Evolutionary conservation across 2,888 invertebrate genomes (phyloP), one percentile per base, ranked within the genome.

Genomic region (Chydorus sphaericus): DNA sequence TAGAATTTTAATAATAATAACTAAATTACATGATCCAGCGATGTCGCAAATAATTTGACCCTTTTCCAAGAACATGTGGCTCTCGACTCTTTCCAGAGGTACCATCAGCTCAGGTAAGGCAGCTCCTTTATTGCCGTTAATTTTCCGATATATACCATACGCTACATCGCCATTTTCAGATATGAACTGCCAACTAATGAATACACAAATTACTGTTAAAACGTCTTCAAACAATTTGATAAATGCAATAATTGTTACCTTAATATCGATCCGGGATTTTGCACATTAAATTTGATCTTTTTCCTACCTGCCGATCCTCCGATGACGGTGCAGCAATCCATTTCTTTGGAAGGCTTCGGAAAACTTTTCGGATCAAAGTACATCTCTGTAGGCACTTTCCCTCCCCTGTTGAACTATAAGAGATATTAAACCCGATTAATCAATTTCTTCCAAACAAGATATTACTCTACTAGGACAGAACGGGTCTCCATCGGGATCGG

Each of bases 101-200:
- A 39, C 39, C 18, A 10, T n/a, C n/a, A n/a, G n/a, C n/a, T n/a
- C n/a, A n/a, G n/a, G n/a, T n/a, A n/a, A 39, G 8, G n/a, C 39
- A 23, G 39, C 20, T 16, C n/a, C 20, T n/a, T n/a, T n/a, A n/a
- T n/a, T 7, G 7, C 20, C 39, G 6, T 23, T 23, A 18, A 18
- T 7, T 54, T 78, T 75, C 31, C 80, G 77, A 57, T 77, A 75
- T 52, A 93, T 79, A n/a, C 84, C 80, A 70, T 92, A 93, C 65
- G 85, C 85, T 55, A 93, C 88, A 66, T 93, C 92, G 69, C 89
- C 85, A 57, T 78, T 83, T 62, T 88, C 85, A 0, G 88, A 83
- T 58, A 82, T 80, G 65, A 90, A 86, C 62, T 90, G 89, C 92
- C 92, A 93, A 63, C 91, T 91, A n/a, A n/a, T n/a, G n/a, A n/a